Evolutionary conservation across 2,797 vertebrate species (phyloP), one percentile per base, ranked within the genome.

Genomic region (Amblyopsis hoosieri): DNA sequence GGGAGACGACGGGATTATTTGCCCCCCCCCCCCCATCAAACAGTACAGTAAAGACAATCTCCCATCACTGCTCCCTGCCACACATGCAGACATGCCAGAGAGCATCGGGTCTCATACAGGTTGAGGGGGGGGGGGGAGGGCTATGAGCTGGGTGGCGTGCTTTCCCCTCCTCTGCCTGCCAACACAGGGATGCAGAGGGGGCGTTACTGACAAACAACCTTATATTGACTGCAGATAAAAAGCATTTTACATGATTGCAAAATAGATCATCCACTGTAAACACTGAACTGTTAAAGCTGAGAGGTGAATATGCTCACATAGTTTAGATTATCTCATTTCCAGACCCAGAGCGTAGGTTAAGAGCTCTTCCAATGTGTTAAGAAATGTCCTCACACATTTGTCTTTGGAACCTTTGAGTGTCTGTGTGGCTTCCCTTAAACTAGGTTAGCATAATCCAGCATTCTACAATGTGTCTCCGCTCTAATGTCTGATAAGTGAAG

Each of bases 201-300:
- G 53, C 69, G 64, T 58, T 53, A 29, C 64, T 49, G 60, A 49
- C 14, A 19, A 72, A 14, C 54, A 67, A 76, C 64, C 51, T 58
- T 54, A 33, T 37, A 53, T 89, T 71, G 63, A 85, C 87, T 87
- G 83, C 71, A 85, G 91, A 67, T 84, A 79, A 87, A 82, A 79
- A 74, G 67, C 66, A 62, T 12, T 67, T 81, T 69, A 81, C 79
- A 71, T 70, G 82, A 72, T 70, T 61, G 82, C 77, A 78, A 82
- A 61, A 3, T 52, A 86, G 83, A 85, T 83, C 82, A 75, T 83
- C 80, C 68, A 75, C 79, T 91, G 90, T 90, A 92, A 92, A 92
- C 91, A 87, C 85, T 71, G 73, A 89, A 82, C 87, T 77, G 78
- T 87, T 85, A 86, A 88, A 90, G 87, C 87, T 84, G 76, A 77